A percentile compares a stretch with the other conserved stretches of the same genome.
Conservation (phyloP, 2,113 vertebrate genomes). For the Aegotheles bennettii region DNA sequence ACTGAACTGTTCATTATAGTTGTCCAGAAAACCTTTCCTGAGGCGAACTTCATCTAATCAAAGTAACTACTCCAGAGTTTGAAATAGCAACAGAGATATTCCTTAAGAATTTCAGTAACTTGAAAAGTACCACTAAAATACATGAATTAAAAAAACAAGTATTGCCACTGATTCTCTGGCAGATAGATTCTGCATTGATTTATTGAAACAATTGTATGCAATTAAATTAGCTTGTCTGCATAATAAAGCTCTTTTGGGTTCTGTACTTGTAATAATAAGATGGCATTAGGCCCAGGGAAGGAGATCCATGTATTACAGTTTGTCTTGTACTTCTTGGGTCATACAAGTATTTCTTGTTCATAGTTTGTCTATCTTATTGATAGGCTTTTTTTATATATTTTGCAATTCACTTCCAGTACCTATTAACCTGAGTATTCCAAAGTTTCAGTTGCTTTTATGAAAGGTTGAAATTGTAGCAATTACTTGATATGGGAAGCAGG, state of each 20-base stretch:
- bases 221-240: not conserved
- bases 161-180: not conserved
- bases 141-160: not conserved
- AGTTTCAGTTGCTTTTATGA: not conserved
- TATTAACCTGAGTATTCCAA: not conserved
- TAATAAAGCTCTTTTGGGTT: not conserved
- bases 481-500: not conserved
- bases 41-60: not conserved
- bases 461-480: not conserved
- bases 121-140: not conserved
- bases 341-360: not conserved
- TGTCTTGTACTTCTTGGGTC: not conserved
- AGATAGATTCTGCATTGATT: not conserved
- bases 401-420: not conserved
- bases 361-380: not conserved
- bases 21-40: not conserved
- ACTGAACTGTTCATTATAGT: not conserved
- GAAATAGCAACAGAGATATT: not conserved
- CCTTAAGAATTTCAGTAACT: not conserved
- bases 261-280: not conserved
- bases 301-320: not conserved
- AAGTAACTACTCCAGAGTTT: not conserved
- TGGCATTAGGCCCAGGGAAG: not conserved
- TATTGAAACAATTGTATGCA: not conserved
- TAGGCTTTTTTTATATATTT: not conserved